These are phyloP conservation scores for Theodoxus fluviatilis DNA, from an alignment of 2,888 invertebrate species.

Conservation along the genomic window DNA sequence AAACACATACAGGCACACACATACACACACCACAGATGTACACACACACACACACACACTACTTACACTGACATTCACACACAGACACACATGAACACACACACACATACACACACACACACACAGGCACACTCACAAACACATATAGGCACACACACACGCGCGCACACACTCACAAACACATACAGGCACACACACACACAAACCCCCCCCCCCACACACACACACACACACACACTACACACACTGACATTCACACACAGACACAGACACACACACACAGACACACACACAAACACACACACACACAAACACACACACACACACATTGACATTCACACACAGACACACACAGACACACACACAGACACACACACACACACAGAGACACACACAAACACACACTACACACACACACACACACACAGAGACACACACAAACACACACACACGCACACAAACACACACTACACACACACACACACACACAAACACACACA, in stretches of 20 bases:
- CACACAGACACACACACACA: constrained; percentile 5
- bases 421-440: no score
- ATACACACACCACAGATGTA: no score
- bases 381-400: background rate
- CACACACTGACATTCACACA: background rate
- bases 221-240: background rate
- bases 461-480: background rate
- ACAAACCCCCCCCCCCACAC: background rate
- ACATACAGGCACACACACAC: background rate
- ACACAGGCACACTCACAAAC: background rate
- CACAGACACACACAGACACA: background rate
- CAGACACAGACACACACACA: background rate
- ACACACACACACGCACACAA: background rate
- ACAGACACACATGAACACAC: no score
- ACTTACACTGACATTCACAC: no score
- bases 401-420: background rate
- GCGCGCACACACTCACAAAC: background rate
- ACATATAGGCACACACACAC: background rate
- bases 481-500: no score
- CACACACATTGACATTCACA: constrained; percentile 6
- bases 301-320: constrained; percentile 13
- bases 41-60: no score
- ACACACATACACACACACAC: background rate
- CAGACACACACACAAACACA: background rate
- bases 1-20: no score